Evolutionary conservation across 2,888 invertebrate genomes (phyloP), one percentile per base, ranked within the genome.

Genomic region (Lasius fuliginosus): DNA sequence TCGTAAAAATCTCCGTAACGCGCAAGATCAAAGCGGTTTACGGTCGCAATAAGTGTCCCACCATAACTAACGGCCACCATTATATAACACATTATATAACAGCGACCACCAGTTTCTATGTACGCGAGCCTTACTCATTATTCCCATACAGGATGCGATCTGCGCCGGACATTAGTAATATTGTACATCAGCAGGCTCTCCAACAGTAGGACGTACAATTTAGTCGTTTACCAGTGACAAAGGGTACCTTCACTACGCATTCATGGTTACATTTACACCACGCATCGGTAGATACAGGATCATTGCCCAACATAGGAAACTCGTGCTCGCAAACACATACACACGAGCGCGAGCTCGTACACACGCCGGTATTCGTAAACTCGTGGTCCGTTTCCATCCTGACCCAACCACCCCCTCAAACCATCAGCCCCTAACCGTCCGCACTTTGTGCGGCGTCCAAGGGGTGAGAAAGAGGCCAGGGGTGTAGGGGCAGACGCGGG

Each of bases 401-500:
- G 89, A 87, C 86, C 87, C 81, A 85, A 85, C 86, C 89, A 67
- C 85, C 90, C 86, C 86, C 85, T 86, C 90, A 86, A 90, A 90
- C 91, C 92, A 92, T 90, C 90, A 87, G 89, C 88, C 91, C 90
- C 89, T 90, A 89, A 91, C 90, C 89, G 90, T 91, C 89, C 92
- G 91, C 91, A 92, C 91, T 92, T 92, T 91, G 90, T 90, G 89
- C 83, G 84, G 85, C 89, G 90, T 84, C 85, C 87, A 88, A 68
- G 82, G 88, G 79, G 86, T 79, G 88, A 83, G 84, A 82, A 88
- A 86, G 85, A 68, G 86, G 77, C 79, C 82, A 85, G 87, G 90
- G 88, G 88, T 74, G 82, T 76, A 67, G 87, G 85, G 85, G 84
- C 86, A 79, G 83, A 84, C 46, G 88, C 90, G 89, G 90, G 87